Percentiles rank a stretch among this genome's conserved stretches.
Conservation (phyloP, 2,888 invertebrate genomes). For the Xylota segnis region DNA sequence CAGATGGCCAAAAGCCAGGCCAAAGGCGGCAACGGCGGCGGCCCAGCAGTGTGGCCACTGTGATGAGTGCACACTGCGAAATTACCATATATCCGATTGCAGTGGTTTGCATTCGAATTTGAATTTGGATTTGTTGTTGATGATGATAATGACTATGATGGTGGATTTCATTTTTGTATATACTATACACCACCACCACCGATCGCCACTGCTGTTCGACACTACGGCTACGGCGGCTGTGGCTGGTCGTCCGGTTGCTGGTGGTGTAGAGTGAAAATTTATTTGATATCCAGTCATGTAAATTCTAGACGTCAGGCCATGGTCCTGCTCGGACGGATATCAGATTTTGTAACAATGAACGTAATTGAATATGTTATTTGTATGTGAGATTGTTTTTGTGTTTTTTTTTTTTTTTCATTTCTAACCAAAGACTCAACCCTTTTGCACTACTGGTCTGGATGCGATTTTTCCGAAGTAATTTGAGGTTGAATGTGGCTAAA, state of each 20-base stretch:
- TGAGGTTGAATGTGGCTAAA: no score
- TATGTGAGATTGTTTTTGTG: conserved; percentile 12
- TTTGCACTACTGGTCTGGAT: background rate
- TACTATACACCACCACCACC: background rate
- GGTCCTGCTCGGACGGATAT: conserved; percentile 54
- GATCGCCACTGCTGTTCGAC: conserved; percentile 40
- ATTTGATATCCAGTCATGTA: conserved; percentile 57
- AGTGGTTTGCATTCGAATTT: conserved; percentile 61
- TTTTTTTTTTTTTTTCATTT: conserved; percentile 4
- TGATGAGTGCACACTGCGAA: conserved; percentile 61
- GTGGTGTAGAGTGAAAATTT: conserved; percentile 48
- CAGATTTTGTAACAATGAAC: conserved; percentile 63
- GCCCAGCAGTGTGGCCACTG: conserved; percentile 16
- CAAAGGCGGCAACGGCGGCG: conserved; percentile 25
- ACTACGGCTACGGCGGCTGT: no score
- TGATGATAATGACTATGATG: conserved; percentile 56
- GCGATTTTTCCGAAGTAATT: background rate
- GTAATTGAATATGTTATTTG: conserved; percentile 66
- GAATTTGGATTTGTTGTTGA: conserved; percentile 55
- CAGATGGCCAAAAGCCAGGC: conserved; percentile 69
- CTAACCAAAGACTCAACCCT: background rate
- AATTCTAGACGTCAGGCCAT: conserved; percentile 52
- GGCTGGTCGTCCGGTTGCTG: conserved; percentile 37
- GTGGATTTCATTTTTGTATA: conserved; percentile 39
- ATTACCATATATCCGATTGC: conserved; percentile 73